Base-by-base conservation (phyloP, 1,140 invertebrate species). In the Pristionchus pacificus region DNA sequence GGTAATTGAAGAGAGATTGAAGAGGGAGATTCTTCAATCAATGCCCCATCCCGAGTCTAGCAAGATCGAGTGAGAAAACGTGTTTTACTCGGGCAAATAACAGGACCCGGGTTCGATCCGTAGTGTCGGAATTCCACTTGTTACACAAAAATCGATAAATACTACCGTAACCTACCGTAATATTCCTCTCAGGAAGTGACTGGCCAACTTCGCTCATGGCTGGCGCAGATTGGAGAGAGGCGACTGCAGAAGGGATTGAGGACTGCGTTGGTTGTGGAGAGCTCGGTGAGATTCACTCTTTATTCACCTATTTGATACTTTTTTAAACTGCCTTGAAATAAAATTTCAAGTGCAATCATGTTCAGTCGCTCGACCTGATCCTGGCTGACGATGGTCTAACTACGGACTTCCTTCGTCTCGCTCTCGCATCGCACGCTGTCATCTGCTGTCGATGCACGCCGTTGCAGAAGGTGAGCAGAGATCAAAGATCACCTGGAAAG, bases 401-500 rank as follows among this genome's bases (percentile, higher is more conserved):
- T 77, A 89, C 90, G 82, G 92, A 97, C 84, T 98, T 99, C 85
- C 86, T 97, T 49, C 92, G 95, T 79, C 88, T 98, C 14, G 95
- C 94, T 83, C 87, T 93, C 14, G 90, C 90, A 14, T 97, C 94
- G 84, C 92, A 91, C 84, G 91, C 94, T 29, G 95, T 98, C 24
- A 92, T 99, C 72, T 98, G 95, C 82, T 99, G 95, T 85, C 87
- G 94, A 66, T 95, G 97, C 0, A 97, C 95, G n/a, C 97, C 97
- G 0, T 91, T 97, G 85, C 96, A 99, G 85, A 99, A 97, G 88
- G 60, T 61, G 25, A 10, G 60, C 38, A 49, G 1, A 13, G 0
- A 10, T 13, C 29, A 24, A 15, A 15, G 15, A 27, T 61, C 10
- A 24, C 13, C 13, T 15, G n/a, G 60, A 25, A 61, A 15, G 25